Percentiles rank a stretch among this genome's conserved stretches.
phyloP scores from a whole-genome alignment of 2,797 vertebrate species.

The Apogon talboti region DNA sequence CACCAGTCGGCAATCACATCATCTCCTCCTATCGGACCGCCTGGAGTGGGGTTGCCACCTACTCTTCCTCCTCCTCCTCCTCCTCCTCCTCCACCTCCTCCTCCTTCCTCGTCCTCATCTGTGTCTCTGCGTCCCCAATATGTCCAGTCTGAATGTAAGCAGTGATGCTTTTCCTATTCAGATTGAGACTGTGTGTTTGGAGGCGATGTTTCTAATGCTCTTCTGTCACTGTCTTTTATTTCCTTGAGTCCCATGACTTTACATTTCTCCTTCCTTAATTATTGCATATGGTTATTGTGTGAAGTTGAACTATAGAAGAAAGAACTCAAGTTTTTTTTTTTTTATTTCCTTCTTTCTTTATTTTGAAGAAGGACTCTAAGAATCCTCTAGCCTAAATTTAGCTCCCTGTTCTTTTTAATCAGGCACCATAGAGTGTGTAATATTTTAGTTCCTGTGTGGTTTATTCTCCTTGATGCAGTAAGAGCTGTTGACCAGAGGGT shows the following conservation, averaged over 20 bases:
- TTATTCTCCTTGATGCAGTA: constrained; percentile 56
- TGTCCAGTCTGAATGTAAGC: constrained; percentile 97
- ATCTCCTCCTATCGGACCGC: constrained; percentile 79
- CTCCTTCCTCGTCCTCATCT: constrained; percentile 79
- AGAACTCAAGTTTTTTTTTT: background rate
- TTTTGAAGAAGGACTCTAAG: background rate
- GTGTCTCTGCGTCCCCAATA: constrained; percentile 95
- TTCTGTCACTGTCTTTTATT: background rate
- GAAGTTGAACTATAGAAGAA: too few relatives aligned
- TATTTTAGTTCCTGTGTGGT: background rate
- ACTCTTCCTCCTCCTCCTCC: constrained; percentile 75
- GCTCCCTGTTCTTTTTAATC: background rate
- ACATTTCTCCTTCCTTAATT: background rate
- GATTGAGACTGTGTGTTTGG: constrained; percentile 36
- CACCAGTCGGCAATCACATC: constrained; percentile 81
- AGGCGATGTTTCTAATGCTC: constrained; percentile 5
- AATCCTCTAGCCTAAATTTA: too few relatives aligned
- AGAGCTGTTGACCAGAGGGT: constrained; percentile 60
- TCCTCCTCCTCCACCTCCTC: constrained; percentile 61
- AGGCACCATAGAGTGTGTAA: background rate
- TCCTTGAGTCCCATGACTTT: background rate
- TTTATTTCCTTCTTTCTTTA: background rate
- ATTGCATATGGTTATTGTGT: background rate
- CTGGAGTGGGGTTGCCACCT: constrained; percentile 80
- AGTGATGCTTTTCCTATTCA: constrained; percentile 61